Percentiles rank a stretch among this genome's conserved stretches.
These are phyloP conservation scores for Lagopus leucura DNA, from an alignment of 2,113 vertebrate species.

Conservation along the genomic window DNA sequence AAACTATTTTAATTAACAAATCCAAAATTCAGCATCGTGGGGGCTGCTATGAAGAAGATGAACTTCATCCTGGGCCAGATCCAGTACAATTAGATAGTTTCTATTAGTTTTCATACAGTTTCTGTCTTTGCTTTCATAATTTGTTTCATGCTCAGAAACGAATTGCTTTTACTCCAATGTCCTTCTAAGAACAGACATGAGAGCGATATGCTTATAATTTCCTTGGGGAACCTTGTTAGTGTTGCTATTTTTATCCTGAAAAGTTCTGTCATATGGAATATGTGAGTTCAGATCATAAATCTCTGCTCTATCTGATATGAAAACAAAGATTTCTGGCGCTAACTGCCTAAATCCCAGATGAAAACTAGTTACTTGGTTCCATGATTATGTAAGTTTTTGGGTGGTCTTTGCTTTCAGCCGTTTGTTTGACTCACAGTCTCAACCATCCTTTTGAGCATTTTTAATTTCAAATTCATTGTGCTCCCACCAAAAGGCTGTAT, in stretches of 20 bases:
- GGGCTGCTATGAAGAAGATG: background rate
- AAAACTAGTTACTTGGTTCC: background rate
- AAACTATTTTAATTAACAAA: background rate
- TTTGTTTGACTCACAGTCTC: background rate
- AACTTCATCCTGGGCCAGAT: background rate
- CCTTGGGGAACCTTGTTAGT: background rate
- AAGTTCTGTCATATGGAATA: background rate
- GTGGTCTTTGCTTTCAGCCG: background rate
- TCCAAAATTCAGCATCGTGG: background rate
- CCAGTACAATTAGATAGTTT: background rate
- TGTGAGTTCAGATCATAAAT: background rate
- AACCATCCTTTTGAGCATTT: background rate
- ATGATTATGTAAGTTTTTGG: background rate
- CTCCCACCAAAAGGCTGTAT: background rate
- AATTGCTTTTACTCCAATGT: background rate
- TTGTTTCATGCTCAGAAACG: background rate
- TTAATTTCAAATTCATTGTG: background rate
- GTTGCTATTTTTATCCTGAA: background rate
- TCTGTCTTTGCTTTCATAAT: background rate
- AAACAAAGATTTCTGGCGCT: background rate
- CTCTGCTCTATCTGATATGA: background rate
- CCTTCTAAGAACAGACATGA: background rate
- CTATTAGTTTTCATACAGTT: no score
- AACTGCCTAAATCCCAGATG: background rate
- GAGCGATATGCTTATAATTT: background rate